A percentile compares a stretch with the other conserved stretches of the same genome.
These are phyloP conservation scores for Gonioctena quinquepunctata DNA, from an alignment of 1,140 invertebrate genomes.

Conservation along the genomic window DNA sequence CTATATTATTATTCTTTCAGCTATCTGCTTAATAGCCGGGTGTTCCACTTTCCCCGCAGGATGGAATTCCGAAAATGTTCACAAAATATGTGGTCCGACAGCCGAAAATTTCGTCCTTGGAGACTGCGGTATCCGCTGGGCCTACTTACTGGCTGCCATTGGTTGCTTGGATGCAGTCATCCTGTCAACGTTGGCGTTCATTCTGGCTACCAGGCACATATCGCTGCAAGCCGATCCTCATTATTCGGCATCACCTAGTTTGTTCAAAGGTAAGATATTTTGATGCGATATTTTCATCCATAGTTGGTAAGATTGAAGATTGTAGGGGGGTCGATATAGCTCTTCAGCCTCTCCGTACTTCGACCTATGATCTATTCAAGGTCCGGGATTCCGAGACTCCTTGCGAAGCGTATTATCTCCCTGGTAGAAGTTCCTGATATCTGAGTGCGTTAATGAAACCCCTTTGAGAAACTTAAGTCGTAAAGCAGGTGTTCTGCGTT, in stretches of 20 bases:
- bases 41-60: conserved; percentile 91
- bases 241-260: conserved; percentile 60
- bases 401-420: no score
- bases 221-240: conserved; percentile 81
- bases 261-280: conserved; percentile 73
- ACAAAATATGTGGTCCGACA: conserved; percentile 79
- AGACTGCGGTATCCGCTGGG: conserved; percentile 91
- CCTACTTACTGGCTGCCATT: conserved; percentile 90
- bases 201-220: conserved; percentile 87
- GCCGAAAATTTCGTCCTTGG: conserved; percentile 77
- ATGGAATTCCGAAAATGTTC: conserved; percentile 83
- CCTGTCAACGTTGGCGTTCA: conserved; percentile 88
- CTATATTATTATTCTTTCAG: conserved; percentile 57
- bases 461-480: no score
- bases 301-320: no score
- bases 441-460: no score
- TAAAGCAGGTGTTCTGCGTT: no score
- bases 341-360: no score
- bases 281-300: no score
- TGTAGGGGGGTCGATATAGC: no score
- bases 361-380: no score
- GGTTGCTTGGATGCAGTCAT: conserved; percentile 89
- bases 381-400: no score
- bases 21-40: conserved; percentile 78
- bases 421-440: no score